phyloP scores from a whole-genome alignment of 2,888 invertebrate genomes.

The Aplocera efformata region DNA sequence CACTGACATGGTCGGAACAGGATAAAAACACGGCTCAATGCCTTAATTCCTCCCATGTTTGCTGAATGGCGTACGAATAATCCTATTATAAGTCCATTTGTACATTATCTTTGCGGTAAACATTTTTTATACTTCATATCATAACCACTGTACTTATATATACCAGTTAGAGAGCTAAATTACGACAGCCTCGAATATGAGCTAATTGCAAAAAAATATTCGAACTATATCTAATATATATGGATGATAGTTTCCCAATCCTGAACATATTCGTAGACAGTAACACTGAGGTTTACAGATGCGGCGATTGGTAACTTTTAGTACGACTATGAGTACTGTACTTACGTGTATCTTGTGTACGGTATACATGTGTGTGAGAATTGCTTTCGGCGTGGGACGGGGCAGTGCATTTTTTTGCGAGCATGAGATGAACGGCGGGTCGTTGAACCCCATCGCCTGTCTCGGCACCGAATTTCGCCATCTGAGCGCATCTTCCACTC shows the following conservation, averaged over 20 bases:
- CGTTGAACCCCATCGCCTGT: conserved; percentile 64
- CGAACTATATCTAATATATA: conserved; percentile 52
- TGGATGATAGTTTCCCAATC: conserved; percentile 52
- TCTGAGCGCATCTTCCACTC: conserved; percentile 61
- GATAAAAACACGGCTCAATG: conserved; percentile 12
- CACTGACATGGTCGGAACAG: conserved; percentile 22
- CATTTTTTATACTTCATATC: too few relatives aligned
- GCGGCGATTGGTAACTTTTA: conserved; percentile 61
- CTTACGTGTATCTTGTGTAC: conserved; percentile 44
- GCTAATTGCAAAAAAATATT: too few relatives aligned
- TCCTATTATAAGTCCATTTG: conserved; percentile 4
- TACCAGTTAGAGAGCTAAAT: too few relatives aligned
- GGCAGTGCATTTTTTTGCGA: conserved; percentile 78
- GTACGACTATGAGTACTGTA: conserved; percentile 44
- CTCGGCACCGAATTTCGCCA: conserved; percentile 69
- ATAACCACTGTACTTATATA: too few relatives aligned
- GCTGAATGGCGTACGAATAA: conserved; percentile 8
- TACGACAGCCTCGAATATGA: too few relatives aligned
- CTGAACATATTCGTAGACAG: conserved; percentile 56
- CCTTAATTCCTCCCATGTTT: conserved; percentile 8
- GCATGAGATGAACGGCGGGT: conserved; percentile 69
- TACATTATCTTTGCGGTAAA: not conserved
- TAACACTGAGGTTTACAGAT: conserved; percentile 54
- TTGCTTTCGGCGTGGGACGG: conserved; percentile 74
- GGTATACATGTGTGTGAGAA: conserved; percentile 56